Evolutionary conservation across 2,888 invertebrate genomes (phyloP).

Genomic region (Eurytoma californica): DNA sequence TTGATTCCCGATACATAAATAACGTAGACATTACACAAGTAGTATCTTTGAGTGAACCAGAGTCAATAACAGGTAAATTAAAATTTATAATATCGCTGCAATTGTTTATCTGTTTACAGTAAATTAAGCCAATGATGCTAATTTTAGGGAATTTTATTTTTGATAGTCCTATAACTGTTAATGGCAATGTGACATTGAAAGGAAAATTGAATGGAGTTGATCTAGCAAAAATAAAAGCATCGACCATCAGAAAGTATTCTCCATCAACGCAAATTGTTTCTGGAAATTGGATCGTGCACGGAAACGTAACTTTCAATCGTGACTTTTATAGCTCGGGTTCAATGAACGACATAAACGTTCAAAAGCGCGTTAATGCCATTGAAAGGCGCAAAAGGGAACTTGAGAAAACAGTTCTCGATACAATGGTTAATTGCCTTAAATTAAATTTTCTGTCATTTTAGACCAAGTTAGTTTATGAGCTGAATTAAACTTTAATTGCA

Average conservation of each 20-base stretch:
- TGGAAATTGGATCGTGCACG: constrained; percentile 75
- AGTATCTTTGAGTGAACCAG: constrained; percentile 58
- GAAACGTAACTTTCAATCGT: constrained; percentile 65
- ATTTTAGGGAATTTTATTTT: constrained; percentile 64
- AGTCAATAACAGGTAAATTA: constrained; percentile 61
- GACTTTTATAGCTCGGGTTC: constrained; percentile 17
- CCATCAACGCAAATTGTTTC: constrained; percentile 72
- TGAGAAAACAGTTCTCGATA: background rate
- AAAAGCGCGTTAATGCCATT: constrained; percentile 4
- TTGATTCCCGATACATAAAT: constrained; percentile 62
- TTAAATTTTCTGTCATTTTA: background rate
- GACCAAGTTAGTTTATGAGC: background rate
- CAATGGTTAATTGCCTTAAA: constrained; percentile 30
- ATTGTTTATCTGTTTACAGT: background rate
- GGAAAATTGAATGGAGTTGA: constrained; percentile 61
- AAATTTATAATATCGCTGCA: background rate
- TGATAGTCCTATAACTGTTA: constrained; percentile 58
- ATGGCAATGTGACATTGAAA: constrained; percentile 56
- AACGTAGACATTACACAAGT: constrained; percentile 58
- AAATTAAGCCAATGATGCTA: background rate
- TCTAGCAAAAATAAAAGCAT: constrained; percentile 60
- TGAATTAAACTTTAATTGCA: constrained; percentile 23
- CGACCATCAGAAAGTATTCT: constrained; percentile 56
- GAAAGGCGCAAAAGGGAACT: background rate
- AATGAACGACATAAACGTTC: constrained; percentile 26